These are phyloP conservation scores for Globodera rostochiensis DNA, from an alignment of 1,140 invertebrate species.

Conservation along the genomic window DNA sequence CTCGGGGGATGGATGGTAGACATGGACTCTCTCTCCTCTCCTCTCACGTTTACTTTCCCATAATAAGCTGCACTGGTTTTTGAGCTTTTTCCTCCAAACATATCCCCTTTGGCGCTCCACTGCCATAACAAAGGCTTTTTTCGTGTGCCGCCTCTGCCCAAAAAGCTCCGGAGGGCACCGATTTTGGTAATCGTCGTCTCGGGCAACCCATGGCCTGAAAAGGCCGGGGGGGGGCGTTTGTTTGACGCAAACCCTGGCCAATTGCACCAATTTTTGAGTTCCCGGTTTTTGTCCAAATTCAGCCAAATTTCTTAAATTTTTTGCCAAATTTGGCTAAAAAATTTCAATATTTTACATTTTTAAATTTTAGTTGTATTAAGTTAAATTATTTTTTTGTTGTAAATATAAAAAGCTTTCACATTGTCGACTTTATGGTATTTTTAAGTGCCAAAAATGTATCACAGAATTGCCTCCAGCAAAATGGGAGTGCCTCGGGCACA, in stretches of 20 bases:
- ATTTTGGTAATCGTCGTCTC: neutral
- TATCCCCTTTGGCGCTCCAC: too few species aligned
- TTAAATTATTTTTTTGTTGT: too few species aligned
- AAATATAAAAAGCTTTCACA: too few species aligned
- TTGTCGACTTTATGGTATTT: too few species aligned
- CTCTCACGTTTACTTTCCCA: too few species aligned
- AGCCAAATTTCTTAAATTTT: neutral
- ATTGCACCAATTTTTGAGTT: neutral
- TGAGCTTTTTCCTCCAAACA: neutral
- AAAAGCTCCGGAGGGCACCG: neutral
- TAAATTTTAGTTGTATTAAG: too few species aligned
- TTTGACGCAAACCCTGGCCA: neutral
- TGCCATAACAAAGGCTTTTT: neutral
- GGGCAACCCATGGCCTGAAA: neutral
- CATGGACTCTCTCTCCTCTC: too few species aligned
- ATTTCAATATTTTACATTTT: too few species aligned
- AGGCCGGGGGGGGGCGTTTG: neutral
- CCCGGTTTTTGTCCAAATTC: neutral
- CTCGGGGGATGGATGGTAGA: too few species aligned
- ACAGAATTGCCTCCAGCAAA: neutral
- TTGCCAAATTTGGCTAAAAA: neutral
- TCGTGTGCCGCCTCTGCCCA: neutral
- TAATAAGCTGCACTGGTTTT: neutral
- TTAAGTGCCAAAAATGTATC: neutral
- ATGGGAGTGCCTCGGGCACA: neutral